Evolutionary conservation across 2,113 vertebrate genomes (phyloP).

Genomic region (Epinephelus moara): DNA sequence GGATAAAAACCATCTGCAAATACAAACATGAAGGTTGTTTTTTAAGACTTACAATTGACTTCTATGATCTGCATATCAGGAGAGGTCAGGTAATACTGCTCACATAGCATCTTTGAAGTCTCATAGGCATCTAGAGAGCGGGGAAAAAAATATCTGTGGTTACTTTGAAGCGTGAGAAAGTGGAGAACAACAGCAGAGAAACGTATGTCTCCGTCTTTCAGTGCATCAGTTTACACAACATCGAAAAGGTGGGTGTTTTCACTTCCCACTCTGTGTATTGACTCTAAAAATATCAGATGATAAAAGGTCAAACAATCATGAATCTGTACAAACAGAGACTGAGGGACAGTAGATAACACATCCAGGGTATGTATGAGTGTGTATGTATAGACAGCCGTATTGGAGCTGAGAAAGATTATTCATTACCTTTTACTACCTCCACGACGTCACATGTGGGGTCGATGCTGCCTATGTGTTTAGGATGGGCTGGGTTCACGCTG

Average conservation of each 20-base stretch:
- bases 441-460: constrained; percentile 96
- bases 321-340: constrained; percentile 25
- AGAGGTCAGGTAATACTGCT: constrained; percentile 96
- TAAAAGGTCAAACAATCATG: constrained; percentile 20
- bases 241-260: not conserved
- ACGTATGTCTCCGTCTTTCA: not conserved
- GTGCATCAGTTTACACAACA: not conserved
- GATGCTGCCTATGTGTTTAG: constrained; percentile 96
- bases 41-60: constrained; percentile 90
- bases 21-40: not conserved
- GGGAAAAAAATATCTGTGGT: constrained; percentile 7
- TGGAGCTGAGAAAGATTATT: constrained; percentile 13
- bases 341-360: constrained; percentile 22
- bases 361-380: not conserved
- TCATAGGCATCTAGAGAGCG: constrained; percentile 91
- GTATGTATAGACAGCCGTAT: not conserved
- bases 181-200: not conserved
- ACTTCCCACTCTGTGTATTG: not conserved
- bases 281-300: constrained; percentile 21
- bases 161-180: not conserved
- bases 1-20: not conserved
- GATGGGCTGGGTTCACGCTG: constrained; percentile 90
- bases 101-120: constrained; percentile 94
- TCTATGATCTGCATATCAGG: constrained; percentile 93
- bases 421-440: constrained; percentile 93